These are phyloP conservation scores for Argyra leucocephala DNA, from an alignment of 2,888 invertebrate genomes.

Conservation along the genomic window DNA sequence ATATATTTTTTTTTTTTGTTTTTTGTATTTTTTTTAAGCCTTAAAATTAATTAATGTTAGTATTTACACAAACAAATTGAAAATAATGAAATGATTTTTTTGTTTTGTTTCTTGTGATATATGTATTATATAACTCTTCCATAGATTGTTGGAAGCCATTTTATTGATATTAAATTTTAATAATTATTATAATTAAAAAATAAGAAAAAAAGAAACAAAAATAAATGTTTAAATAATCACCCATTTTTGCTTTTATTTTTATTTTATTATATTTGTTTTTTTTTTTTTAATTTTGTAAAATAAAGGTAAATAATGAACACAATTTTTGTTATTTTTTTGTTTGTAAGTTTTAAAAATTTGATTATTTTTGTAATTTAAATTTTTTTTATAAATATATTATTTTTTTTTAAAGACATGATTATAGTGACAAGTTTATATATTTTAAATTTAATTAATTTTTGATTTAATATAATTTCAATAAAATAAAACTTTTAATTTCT, in stretches of 20 bases:
- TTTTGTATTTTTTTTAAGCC: too few species aligned
- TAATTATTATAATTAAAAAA: neutral
- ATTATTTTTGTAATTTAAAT: neutral
- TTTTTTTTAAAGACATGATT: neutral
- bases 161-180: neutral
- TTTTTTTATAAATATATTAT: neutral
- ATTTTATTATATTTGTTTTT: neutral
- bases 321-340: neutral
- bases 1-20: too few species aligned
- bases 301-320: constrained; percentile 6
- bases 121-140: neutral
- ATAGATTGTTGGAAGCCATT: neutral
- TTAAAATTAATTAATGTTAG: too few species aligned
- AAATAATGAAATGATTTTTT: too few species aligned
- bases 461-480: too few species aligned
- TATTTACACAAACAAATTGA: too few species aligned
- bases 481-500: too few species aligned
- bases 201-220: neutral
- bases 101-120: neutral
- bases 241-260: neutral
- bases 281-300: neutral
- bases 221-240: neutral
- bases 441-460: neutral
- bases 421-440: neutral
- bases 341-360: neutral